Conservation (phyloP, 2,888 invertebrate species). For the Conops quadrifasciatus region DNA sequence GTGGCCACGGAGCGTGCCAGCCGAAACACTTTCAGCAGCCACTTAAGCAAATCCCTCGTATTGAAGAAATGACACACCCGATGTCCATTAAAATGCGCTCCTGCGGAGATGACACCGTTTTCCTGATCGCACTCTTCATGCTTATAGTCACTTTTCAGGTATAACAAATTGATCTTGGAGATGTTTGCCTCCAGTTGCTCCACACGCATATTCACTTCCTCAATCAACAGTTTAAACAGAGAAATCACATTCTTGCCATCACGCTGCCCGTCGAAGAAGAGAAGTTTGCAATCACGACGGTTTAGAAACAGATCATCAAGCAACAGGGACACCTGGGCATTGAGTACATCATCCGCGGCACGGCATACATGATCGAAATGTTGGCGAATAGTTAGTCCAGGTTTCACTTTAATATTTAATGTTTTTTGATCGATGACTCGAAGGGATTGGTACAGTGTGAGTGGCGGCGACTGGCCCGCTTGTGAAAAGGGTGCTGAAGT, state of each 20-base stretch:
- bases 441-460: constrained; percentile 9
- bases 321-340: constrained; percentile 40
- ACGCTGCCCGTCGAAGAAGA: constrained; percentile 45
- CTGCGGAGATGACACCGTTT: background rate
- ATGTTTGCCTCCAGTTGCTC: constrained; percentile 39
- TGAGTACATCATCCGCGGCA: constrained; percentile 47
- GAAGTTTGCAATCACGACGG: constrained; percentile 42
- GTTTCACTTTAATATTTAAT: constrained; percentile 8
- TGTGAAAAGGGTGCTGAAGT: constrained; percentile 3
- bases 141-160: constrained; percentile 30
- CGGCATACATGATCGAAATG: constrained; percentile 50
- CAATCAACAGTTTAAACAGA: constrained; percentile 48
- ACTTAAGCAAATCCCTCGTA: constrained; percentile 18
- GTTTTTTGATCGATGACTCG: constrained; percentile 3
- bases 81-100: background rate
- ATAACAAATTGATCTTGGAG: constrained; percentile 44
- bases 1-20: constrained; percentile 2
- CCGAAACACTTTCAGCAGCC: constrained; percentile 22
- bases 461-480: background rate
- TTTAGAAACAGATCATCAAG: constrained; percentile 44
- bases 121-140: constrained; percentile 38
- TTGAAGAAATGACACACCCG: constrained; percentile 16
- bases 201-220: constrained; percentile 48
- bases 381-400: background rate
- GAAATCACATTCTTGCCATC: constrained; percentile 43